phyloP scores from a whole-genome alignment of 2,797 vertebrate genomes.

The Sciurus carolinensis region DNA sequence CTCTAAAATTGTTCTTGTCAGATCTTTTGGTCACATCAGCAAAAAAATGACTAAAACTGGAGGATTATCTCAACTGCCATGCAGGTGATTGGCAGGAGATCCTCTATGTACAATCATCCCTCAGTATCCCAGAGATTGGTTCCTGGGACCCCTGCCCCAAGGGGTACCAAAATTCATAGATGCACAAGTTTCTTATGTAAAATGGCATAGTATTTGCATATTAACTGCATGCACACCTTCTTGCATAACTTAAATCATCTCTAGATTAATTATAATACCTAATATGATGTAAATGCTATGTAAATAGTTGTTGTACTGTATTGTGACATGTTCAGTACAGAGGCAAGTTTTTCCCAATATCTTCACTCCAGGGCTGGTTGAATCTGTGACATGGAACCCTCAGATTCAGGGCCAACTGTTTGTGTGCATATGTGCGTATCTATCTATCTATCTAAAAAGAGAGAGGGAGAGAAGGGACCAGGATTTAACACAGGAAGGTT shows the following conservation, averaged over 20 bases:
- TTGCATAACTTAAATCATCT: background rate
- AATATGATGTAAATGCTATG: background rate
- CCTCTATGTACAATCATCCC: background rate
- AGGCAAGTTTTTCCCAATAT: background rate
- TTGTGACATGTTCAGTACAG: background rate
- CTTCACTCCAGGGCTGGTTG: background rate
- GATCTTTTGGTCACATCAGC: too few species aligned
- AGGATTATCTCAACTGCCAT: background rate
- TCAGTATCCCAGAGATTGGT: background rate
- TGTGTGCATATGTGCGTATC: background rate
- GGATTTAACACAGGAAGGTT: background rate
- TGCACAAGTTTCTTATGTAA: background rate
- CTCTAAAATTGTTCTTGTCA: too few species aligned
- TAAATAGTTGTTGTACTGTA: background rate
- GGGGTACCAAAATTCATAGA: background rate
- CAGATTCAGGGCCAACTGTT: background rate
- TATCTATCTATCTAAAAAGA: too few species aligned
- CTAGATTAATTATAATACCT: background rate
- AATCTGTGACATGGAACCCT: background rate
- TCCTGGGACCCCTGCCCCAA: background rate
- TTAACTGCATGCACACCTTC: background rate
- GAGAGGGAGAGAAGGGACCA: background rate
- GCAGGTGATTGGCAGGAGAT: background rate
- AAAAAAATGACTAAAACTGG: too few species aligned
- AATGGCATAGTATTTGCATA: background rate